Conservation (phyloP, 2,113 vertebrate genomes). For the Diadophis punctatus region DNA sequence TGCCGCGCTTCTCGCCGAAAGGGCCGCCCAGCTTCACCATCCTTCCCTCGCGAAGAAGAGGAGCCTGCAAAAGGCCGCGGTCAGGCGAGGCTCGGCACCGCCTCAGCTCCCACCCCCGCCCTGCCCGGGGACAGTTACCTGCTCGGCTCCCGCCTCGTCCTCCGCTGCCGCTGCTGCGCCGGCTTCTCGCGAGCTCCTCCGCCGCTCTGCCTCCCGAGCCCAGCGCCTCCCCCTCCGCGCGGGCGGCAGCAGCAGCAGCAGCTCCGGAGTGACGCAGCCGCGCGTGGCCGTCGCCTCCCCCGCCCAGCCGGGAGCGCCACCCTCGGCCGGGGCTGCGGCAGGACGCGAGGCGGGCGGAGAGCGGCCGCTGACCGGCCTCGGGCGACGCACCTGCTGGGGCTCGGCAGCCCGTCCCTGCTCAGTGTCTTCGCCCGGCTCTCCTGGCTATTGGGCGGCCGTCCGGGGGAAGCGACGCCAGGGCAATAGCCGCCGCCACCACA, state of each 20-base stretch:
- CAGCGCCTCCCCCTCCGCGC: background rate
- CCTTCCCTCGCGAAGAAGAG: background rate
- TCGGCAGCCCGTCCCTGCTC: background rate
- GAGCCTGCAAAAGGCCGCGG: background rate
- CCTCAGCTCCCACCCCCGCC: too few relatives aligned
- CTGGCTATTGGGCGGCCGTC: too few relatives aligned
- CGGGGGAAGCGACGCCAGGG: too few relatives aligned
- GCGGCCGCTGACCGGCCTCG: background rate
- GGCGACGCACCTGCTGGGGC: too few relatives aligned
- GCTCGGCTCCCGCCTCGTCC: background rate
- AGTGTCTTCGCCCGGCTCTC: too few relatives aligned
- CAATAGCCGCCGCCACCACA: too few relatives aligned
- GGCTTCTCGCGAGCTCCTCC: background rate
- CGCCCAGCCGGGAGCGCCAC: background rate
- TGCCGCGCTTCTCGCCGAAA: constrained; percentile 88
- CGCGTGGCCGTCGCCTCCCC: background rate
- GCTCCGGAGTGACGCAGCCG: constrained; percentile 57
- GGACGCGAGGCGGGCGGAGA: background rate
- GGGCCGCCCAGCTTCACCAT: constrained; percentile 95
- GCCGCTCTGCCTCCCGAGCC: background rate
- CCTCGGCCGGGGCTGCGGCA: background rate
- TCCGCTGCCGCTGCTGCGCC: background rate
- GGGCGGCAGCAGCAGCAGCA: constrained; percentile 17
- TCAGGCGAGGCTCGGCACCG: background rate
- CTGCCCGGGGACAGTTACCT: background rate